Evolutionary conservation across 2,888 invertebrate genomes (phyloP).

Genomic region (Acanthopleura granulata): DNA sequence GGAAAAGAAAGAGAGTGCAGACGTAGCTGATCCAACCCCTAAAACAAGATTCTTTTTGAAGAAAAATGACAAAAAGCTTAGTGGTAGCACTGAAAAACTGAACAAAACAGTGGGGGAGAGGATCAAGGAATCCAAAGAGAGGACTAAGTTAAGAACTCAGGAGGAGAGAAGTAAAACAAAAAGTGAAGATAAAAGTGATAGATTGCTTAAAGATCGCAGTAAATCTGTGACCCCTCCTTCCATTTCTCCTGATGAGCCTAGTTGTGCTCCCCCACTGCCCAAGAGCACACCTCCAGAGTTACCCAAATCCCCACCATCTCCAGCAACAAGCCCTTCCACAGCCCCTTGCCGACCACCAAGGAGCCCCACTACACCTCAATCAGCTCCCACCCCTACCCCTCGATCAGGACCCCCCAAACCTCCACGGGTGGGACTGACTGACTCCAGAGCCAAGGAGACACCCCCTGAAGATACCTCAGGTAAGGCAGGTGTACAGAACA

Average conservation of each 20-base stretch:
- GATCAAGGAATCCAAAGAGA: background rate
- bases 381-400: constrained; percentile 24
- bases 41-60: constrained; percentile 16
- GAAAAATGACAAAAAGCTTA: constrained; percentile 16
- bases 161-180: background rate
- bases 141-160: background rate
- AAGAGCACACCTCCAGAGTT: constrained; percentile 11
- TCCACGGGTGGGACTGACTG: constrained; percentile 21
- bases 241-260: background rate
- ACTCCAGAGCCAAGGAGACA: constrained; percentile 30
- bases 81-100: constrained; percentile 6
- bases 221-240: background rate
- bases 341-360: constrained; percentile 26
- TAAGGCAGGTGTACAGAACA: constrained; percentile 31
- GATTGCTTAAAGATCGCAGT: too few species aligned
- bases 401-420: constrained; percentile 24
- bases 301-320: constrained; percentile 8
- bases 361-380: background rate
- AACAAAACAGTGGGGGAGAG: constrained; percentile 6
- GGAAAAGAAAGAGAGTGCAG: background rate
- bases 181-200: background rate
- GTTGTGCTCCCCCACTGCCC: background rate
- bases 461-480: constrained; percentile 31
- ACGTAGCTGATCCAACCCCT: background rate
- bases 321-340: background rate